These are phyloP conservation scores for Phaedon cochleariae DNA, from an alignment of 2,888 invertebrate species.

Conservation along the genomic window DNA sequence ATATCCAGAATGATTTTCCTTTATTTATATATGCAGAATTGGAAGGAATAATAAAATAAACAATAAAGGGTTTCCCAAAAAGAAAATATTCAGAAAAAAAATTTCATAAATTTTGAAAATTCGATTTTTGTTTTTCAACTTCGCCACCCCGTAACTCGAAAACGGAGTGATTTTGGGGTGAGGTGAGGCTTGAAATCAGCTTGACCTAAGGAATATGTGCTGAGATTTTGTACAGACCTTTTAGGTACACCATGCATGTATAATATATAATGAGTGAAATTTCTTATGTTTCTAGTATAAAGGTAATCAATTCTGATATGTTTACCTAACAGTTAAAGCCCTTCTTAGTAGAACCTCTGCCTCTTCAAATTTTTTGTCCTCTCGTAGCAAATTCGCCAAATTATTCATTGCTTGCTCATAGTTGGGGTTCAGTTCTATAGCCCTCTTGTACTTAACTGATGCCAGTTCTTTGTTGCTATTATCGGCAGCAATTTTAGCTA, in stretches of 20 bases:
- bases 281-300: no score
- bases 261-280: no score
- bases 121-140: no score
- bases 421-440: constrained; percentile 71
- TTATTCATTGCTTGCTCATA: constrained; percentile 96
- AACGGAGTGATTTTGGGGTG: no score
- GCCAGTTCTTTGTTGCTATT: constrained; percentile 74
- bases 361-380: constrained; percentile 71
- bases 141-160: no score
- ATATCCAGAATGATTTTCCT: no score
- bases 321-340: constrained; percentile 77
- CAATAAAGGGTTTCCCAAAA: neutral
- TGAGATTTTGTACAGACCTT: no score
- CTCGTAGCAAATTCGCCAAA: constrained; percentile 85
- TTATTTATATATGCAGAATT: neutral
- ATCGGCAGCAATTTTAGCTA: constrained; percentile 88
- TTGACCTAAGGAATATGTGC: no score
- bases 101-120: no score
- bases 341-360: constrained; percentile 77
- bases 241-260: no score
- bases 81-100: no score
- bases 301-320: neutral
- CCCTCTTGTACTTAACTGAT: constrained; percentile 75
- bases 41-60: neutral
- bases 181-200: no score